phyloP scores from a whole-genome alignment of 2,888 invertebrate genomes.

The Cynaeus angustus region DNA sequence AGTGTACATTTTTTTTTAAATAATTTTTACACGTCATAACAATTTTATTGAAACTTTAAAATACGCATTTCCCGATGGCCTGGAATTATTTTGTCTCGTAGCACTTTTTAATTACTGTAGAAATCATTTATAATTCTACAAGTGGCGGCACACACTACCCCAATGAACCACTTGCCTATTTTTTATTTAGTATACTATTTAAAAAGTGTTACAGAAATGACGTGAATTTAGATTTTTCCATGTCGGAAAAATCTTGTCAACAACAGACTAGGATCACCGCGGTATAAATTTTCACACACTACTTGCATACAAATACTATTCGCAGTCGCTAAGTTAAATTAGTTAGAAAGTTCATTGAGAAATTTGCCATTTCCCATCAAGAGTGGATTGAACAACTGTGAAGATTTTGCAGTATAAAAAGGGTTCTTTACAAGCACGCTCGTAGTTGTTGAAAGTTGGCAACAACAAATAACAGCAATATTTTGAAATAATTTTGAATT shows the following conservation, averaged over 20 bases:
- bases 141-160: constrained; percentile 35
- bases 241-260: constrained; percentile 26
- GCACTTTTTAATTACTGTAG: not conserved
- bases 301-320: constrained; percentile 35
- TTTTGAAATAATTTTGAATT: constrained; percentile 46
- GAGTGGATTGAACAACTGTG: constrained; percentile 37
- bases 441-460: constrained; percentile 13
- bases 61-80: too few relatives aligned
- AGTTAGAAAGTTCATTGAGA: constrained; percentile 48
- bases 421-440: constrained; percentile 21
- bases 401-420: constrained; percentile 35
- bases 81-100: too few relatives aligned
- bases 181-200: constrained; percentile 51
- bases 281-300: constrained; percentile 39
- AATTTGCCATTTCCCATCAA: constrained; percentile 32
- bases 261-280: constrained; percentile 21
- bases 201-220: constrained; percentile 48
- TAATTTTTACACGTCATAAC: too few relatives aligned
- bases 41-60: too few relatives aligned
- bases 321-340: constrained; percentile 28
- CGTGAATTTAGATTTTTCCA: constrained; percentile 42
- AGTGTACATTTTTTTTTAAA: too few relatives aligned
- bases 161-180: constrained; percentile 45
- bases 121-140: constrained; percentile 38
- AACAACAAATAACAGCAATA: constrained; percentile 30